phyloP scores from a whole-genome alignment of 2,888 invertebrate genomes.

The Epinotia ramella region DNA sequence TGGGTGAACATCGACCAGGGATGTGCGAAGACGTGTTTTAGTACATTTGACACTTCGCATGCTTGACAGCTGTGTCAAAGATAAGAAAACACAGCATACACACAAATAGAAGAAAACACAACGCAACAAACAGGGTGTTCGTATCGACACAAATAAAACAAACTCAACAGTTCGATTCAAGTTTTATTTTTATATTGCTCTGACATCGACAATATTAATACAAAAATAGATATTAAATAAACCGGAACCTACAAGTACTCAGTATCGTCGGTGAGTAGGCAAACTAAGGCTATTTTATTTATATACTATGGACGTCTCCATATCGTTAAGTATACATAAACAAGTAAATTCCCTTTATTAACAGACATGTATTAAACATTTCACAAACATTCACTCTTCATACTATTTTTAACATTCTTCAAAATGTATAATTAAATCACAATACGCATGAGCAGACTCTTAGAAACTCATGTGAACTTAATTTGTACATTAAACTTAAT shows the following conservation, averaged over 20 bases:
- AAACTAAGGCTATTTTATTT: constrained; percentile 53
- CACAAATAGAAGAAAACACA: too few relatives aligned
- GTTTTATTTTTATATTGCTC: constrained; percentile 50
- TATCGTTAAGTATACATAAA: constrained; percentile 54
- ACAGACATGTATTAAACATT: constrained; percentile 54
- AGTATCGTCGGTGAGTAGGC: constrained; percentile 38
- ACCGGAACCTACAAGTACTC: constrained; percentile 54
- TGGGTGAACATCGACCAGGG: too few relatives aligned
- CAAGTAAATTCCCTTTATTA: constrained; percentile 57
- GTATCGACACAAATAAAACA: constrained; percentile 10
- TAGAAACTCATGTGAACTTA: constrained; percentile 72
- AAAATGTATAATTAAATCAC: constrained; percentile 67
- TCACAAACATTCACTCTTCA: constrained; percentile 48
- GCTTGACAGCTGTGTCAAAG: too few relatives aligned
- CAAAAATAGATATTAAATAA: constrained; percentile 66
- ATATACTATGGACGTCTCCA: constrained; percentile 65
- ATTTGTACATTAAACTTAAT: constrained; percentile 72
- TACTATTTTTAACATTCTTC: constrained; percentile 37
- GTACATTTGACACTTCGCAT: too few relatives aligned
- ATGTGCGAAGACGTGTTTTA: too few relatives aligned
- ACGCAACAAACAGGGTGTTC: too few relatives aligned
- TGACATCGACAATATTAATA: constrained; percentile 54
- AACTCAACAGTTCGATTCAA: constrained; percentile 38
- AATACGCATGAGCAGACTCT: constrained; percentile 70
- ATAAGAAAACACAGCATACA: too few relatives aligned